Evolutionary conservation across 2,888 invertebrate species (phyloP).

Genomic region (Tipula helvola): DNA sequence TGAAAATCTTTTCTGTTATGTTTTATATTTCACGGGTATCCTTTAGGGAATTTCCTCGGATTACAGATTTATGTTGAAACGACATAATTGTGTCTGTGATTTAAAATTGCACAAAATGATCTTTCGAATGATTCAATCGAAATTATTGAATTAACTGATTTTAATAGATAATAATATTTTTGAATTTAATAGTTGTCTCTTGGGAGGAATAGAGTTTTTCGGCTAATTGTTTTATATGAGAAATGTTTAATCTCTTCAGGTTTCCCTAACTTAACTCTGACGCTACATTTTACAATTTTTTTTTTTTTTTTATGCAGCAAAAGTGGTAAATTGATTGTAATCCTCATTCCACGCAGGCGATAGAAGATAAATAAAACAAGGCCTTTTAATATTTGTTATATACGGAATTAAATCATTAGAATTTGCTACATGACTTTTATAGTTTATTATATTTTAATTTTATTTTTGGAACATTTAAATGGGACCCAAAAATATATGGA

Average conservation of each 20-base stretch:
- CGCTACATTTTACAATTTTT: too few species aligned
- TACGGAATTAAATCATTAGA: too few species aligned
- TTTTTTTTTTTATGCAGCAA: too few species aligned
- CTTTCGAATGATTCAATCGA: neutral
- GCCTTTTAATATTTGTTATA: too few species aligned
- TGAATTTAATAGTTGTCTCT: neutral
- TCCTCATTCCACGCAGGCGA: too few species aligned
- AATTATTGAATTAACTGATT: neutral
- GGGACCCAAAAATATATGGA: too few species aligned
- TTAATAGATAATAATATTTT: neutral
- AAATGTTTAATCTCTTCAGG: neutral
- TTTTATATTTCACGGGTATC: neutral
- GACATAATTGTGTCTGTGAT: neutral
- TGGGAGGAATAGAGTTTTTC: neutral
- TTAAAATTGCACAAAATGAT: neutral
- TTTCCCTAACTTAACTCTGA: too few species aligned
- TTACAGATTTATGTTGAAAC: neutral
- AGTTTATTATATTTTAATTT: too few species aligned
- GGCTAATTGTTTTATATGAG: neutral
- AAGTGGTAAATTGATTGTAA: too few species aligned
- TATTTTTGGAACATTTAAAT: too few species aligned
- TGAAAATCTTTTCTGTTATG: neutral
- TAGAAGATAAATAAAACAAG: too few species aligned
- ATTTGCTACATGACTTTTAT: too few species aligned
- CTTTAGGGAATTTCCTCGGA: neutral